Evolutionary conservation across 2,113 vertebrate species (phyloP), one percentile per base, ranked within the genome.

Genomic region (Uria lomvia): DNA sequence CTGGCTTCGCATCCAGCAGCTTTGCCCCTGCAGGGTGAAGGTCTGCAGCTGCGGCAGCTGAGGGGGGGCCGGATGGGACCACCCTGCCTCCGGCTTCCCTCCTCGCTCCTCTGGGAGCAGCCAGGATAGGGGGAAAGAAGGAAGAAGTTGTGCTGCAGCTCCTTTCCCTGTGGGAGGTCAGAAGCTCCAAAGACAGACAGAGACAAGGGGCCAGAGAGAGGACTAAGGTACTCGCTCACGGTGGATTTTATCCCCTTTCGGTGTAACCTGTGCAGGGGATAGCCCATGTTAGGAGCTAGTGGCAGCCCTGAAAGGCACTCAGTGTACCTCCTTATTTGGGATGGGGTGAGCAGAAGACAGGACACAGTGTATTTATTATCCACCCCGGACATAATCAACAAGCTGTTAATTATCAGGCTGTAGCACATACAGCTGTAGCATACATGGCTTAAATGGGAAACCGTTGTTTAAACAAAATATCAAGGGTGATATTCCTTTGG

Each of bases 151-250:
- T 2, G 12, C 67, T 72, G 12, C 49, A 80, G 47, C 38, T 75
- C 58, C 47, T 60, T 76, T 77, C 53, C 80, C 58, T 15, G 3
- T 6, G n/a, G 66, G 21, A 45, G 36, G 49, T 68, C 40, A 76
- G 53, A 72, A 70, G 16, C 63, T 80, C 40, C 12, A 50, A 75
- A 63, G 62, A 36, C 27, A 40, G n/a, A 40, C 5, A 27, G 79
- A 67, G 19, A 23, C 26, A 81, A 74, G 27, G 58, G 77, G 40
- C 15, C 59, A 49, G 34, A 58, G 52, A 80, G 14, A 13, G 24
- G 45, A 71, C 26, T 18, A 24, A 55, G 50, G 40, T 23, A 50
- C 8, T 85, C 0, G 0, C 24, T 63, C 8, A 3, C 3, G 5
- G 21, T 53, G n/a, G 10, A 0, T 66, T 55, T 50, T 79, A 45